Evolutionary conservation across 1,140 invertebrate species (phyloP), one percentile per base, ranked within the genome.

Genomic region (Bombus sylvicola): DNA sequence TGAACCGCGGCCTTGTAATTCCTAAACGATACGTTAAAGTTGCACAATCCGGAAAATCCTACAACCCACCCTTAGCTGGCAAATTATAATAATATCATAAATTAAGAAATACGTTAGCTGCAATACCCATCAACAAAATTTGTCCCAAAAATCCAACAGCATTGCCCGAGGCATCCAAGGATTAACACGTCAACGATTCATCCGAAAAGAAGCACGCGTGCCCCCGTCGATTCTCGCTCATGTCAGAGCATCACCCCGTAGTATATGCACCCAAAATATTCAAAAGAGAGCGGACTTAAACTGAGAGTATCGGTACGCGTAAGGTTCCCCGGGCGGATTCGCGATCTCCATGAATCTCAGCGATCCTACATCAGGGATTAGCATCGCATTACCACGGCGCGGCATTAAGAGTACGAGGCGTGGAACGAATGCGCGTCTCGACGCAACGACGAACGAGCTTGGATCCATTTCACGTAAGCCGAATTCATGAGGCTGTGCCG

Each of bases 401-500:
- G 91, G 91, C 88, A 92, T 89, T 76, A 64, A 78, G 39, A 78
- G 79, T 81, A 43, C 73, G 71, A 73, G n/a, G 47, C 89, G 69
- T 87, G 84, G 78, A 77, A 78, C 66, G 73, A 87, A 79, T 64
- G 28, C 74, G 43, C 64, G 62, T 39, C 47, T 37, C 31, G 47
- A 34, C 71, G 53, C 41, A 72, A 41, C 69, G 47, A 47, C 37
- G 43, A 47, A 13, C 59, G 5, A 37, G 25, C 39, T 13, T 25
- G 31, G 94, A 94, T 95, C 94, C 91, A 95, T 95, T 95, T 95
- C 95, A 95, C 92, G 93, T 95, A 95, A 95, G 94, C 94, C 94
- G 92, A 95, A 95, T 95, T 95, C 94, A 95, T 95, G 93, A 93
- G 91, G 87, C 43, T 59, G 37, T 43, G 57, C 15, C 39, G 62